Evolutionary conservation across 2,113 vertebrate species (phyloP).

Genomic region (Albula glossodonta): DNA sequence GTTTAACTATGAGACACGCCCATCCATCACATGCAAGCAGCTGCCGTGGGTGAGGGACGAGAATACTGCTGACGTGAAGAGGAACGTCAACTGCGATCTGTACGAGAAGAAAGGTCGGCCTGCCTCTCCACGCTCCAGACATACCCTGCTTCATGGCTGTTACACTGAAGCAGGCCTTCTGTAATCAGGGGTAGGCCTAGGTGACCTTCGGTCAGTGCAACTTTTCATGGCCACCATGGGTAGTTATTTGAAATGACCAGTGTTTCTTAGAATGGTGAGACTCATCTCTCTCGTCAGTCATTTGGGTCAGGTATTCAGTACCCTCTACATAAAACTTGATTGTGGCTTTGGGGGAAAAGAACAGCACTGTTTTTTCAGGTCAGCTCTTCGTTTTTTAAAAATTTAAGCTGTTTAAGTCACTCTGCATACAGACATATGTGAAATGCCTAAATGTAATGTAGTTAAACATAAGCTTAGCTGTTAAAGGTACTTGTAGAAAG

Average conservation of each 20-base stretch:
- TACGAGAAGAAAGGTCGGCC: slow-evolving; percentile 92
- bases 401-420: too few species aligned
- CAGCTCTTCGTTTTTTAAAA: too few species aligned
- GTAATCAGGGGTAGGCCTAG: neutral
- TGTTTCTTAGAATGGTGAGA: neutral
- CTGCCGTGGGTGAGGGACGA: slow-evolving; percentile 85
- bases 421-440: too few species aligned
- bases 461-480: neutral
- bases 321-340: too few species aligned
- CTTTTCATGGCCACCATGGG: neutral
- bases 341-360: too few species aligned
- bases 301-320: too few species aligned
- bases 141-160: neutral
- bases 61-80: slow-evolving; percentile 70
- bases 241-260: neutral
- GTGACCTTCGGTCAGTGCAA: neutral
- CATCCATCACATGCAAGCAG: slow-evolving; percentile 77
- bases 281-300: neutral
- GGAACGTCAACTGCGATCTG: slow-evolving; percentile 85
- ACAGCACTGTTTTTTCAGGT: too few species aligned
- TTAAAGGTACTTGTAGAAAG: neutral
- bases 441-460: too few species aligned
- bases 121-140: neutral
- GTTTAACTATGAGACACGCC: slow-evolving; percentile 84
- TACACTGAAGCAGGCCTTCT: neutral